phyloP scores from a whole-genome alignment of 2,888 invertebrate species.

The Eristalinus sepulchralis region DNA sequence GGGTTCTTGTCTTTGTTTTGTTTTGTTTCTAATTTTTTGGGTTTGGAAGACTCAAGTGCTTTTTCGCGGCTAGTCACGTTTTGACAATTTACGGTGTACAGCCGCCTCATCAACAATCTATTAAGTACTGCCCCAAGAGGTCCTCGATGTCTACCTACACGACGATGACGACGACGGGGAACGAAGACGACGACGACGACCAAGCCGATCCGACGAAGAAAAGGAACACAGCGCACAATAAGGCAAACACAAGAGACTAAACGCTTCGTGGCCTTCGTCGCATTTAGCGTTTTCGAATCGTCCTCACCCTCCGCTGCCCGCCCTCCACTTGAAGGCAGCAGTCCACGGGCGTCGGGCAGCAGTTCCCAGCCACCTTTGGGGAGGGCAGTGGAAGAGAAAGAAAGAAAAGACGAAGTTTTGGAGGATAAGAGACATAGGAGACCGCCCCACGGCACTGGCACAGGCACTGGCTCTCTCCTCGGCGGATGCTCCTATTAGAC shows the following conservation, averaged over 20 bases:
- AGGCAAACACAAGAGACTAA: constrained; percentile 46
- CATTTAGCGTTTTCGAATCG: constrained; percentile 61
- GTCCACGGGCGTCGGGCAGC: constrained; percentile 10
- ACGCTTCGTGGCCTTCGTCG: constrained; percentile 66
- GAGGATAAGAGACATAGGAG: constrained; percentile 31
- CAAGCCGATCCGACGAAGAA: constrained; percentile 16
- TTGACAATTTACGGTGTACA: constrained; percentile 70
- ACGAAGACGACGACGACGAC: constrained; percentile 18
- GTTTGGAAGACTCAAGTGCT: constrained; percentile 68
- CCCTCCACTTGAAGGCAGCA: constrained; percentile 52
- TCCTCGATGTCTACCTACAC: constrained; percentile 71
- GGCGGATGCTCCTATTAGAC: constrained; percentile 54
- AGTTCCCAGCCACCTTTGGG: constrained; percentile 52
- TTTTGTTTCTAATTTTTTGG: constrained; percentile 50
- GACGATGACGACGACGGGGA: constrained; percentile 28
- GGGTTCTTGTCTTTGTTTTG: constrained; percentile 12
- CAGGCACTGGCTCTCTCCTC: neutral
- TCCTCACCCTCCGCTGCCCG: constrained; percentile 26
- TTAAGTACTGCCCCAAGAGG: constrained; percentile 71
- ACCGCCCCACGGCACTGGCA: constrained; percentile 25
- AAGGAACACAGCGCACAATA: constrained; percentile 21
- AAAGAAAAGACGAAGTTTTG: neutral
- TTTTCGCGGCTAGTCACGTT: constrained; percentile 70
- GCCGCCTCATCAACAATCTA: constrained; percentile 71
- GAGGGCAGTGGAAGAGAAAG: neutral